Evolutionary conservation across 2,888 invertebrate genomes (phyloP).

Genomic region (Pseudococcus viburni): DNA sequence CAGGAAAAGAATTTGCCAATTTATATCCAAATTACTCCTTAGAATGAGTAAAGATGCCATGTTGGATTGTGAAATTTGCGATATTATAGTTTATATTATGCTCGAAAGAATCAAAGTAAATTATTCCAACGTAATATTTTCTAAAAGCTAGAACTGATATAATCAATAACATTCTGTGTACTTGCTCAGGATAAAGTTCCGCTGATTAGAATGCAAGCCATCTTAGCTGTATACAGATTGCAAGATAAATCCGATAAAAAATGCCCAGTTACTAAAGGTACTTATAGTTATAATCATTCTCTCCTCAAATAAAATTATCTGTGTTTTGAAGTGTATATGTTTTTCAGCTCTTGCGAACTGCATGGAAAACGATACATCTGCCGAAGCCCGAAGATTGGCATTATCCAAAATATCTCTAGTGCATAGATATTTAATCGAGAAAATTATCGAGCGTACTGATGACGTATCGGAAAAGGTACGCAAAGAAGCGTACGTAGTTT

Average conservation of each 20-base stretch:
- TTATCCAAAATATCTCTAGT: slow-evolving; percentile 47
- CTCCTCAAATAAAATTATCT: not conserved
- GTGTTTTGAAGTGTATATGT: not conserved
- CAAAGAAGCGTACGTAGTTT: slow-evolving; percentile 74
- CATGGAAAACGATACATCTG: slow-evolving; percentile 44
- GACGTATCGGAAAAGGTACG: slow-evolving; percentile 86
- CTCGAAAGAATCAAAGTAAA: slow-evolving; percentile 75
- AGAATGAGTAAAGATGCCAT: slow-evolving; percentile 83
- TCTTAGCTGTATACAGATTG: slow-evolving; percentile 82
- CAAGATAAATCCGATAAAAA: slow-evolving; percentile 84
- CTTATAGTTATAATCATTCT: slow-evolving; percentile 30
- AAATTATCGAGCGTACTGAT: slow-evolving; percentile 80
- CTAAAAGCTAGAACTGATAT: not conserved
- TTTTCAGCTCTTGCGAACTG: slow-evolving; percentile 49
- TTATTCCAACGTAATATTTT: not conserved
- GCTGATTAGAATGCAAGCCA: slow-evolving; percentile 84
- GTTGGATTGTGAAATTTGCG: slow-evolving; percentile 83
- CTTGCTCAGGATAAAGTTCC: slow-evolving; percentile 79
- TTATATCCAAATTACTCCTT: slow-evolving; percentile 82
- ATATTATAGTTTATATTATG: slow-evolving; percentile 81
- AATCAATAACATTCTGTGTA: slow-evolving; percentile 48
- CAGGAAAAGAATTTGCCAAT: slow-evolving; percentile 83
- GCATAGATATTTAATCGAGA: slow-evolving; percentile 20
- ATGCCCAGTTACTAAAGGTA: slow-evolving; percentile 81
- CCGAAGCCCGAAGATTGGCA: slow-evolving; percentile 59